Evolutionary conservation across 2,888 invertebrate species (phyloP), one percentile per base, ranked within the genome.

Genomic region (Andrena marginata): DNA sequence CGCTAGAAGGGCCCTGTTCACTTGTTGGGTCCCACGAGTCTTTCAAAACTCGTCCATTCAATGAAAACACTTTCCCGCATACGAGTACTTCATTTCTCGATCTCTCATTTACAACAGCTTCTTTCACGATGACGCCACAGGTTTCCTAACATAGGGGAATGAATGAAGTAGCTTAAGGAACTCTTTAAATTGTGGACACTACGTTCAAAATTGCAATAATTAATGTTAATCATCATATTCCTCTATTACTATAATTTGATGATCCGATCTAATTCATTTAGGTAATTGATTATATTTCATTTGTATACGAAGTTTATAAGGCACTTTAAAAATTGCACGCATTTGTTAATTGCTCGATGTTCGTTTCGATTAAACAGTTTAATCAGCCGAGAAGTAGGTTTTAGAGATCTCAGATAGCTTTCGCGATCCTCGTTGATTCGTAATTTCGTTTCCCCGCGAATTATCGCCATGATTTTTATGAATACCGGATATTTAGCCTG

Each of bases 11-110:
- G 77, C 83, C 83, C 81, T 83, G 74, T 82, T 84, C 89, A 89
- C 89, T 86, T 88, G 90, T 87, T 87, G 67, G 71, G 54, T 81
- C 77, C 68, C 79, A 85, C 79, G 77, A 65, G 78, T 68, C 67
- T 79, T 82, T 82, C 75, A 63, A 78, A 77, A 80, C 78, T 65
- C 64, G 42, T 23, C 65, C 63, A 71, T 84, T 81, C 67, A 79
- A 81, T 56, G 72, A 79, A 81, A 85, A 87, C 75, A 68, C 77
- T 87, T 85, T 77, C 72, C 84, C 84, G 83, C 83, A 64, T 72
- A 35, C 31, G 33, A 29, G 54, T 20, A 23, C 42, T 6, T 49
- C 48, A 8, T 48, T 33, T 23, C 56, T 56, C 16, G 31, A 80
- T 76, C 74, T 64, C 51, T 26, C 16, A 68, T 65, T 35, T 26